These are phyloP conservation scores for Aphelocoma californica DNA, from an alignment of 2,797 vertebrate genomes.

Conservation along the genomic window DNA sequence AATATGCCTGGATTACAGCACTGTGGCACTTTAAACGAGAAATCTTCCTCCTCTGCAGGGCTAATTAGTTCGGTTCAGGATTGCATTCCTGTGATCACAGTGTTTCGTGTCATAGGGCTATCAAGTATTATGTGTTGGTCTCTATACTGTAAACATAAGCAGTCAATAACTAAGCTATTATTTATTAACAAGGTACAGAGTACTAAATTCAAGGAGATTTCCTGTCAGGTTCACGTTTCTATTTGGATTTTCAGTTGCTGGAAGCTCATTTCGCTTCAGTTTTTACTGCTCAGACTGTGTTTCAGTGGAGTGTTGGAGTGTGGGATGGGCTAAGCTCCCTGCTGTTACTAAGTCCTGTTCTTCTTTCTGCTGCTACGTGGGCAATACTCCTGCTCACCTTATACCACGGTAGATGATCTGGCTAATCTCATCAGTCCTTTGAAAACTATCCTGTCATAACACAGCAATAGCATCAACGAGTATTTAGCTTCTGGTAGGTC, in stretches of 20 bases:
- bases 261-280: not conserved
- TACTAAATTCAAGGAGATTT: not conserved
- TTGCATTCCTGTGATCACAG: not conserved
- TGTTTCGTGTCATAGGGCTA: slow-evolving; percentile 2
- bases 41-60: not conserved
- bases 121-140: not conserved
- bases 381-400: not conserved
- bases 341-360: not conserved
- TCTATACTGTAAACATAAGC: not conserved
- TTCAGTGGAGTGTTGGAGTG: not conserved
- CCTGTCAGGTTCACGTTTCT: not conserved
- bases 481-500: not conserved
- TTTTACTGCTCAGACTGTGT: not conserved
- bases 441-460: not conserved
- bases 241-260: not conserved
- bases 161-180: slow-evolving; percentile 10
- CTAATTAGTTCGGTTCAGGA: slow-evolving; percentile 4
- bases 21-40: not conserved
- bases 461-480: not conserved
- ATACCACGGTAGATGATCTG: not conserved
- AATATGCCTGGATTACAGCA: not conserved
- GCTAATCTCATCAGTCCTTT: not conserved
- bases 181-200: slow-evolving; percentile 5
- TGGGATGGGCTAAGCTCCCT: not conserved
- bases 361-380: not conserved